Evolutionary conservation across 2,888 invertebrate genomes (phyloP).

Genomic region (Schrankia costaestrigalis): DNA sequence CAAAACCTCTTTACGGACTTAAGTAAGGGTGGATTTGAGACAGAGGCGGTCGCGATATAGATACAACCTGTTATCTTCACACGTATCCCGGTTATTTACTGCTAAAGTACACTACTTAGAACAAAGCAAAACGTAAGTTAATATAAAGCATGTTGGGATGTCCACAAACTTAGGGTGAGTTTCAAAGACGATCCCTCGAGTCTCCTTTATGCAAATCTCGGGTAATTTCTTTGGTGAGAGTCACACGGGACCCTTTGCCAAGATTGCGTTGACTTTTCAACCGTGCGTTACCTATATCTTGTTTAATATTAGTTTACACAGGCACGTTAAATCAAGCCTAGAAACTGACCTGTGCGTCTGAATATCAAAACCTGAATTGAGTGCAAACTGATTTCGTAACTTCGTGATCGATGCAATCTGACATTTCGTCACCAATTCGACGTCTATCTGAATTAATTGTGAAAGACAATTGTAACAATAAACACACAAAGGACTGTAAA

Average conservation of each 20-base stretch:
- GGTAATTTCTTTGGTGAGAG: constrained; percentile 74
- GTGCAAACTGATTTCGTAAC: too few relatives aligned
- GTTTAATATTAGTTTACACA: constrained; percentile 48
- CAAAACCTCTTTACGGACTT: too few relatives aligned
- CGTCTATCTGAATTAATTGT: too few relatives aligned
- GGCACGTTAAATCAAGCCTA: constrained; percentile 30
- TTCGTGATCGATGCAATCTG: too few relatives aligned
- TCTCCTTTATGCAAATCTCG: constrained; percentile 75
- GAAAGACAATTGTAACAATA: too few relatives aligned
- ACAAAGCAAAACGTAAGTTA: constrained; percentile 62
- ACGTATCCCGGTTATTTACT: constrained; percentile 46
- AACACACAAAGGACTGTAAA: too few relatives aligned
- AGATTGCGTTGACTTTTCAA: constrained; percentile 68
- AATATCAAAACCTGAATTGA: not conserved
- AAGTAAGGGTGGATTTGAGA: constrained; percentile 11
- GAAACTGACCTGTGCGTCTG: constrained; percentile 17
- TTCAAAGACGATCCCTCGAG: constrained; percentile 69
- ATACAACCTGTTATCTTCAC: constrained; percentile 41
- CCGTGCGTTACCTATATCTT: constrained; percentile 49
- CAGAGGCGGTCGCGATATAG: constrained; percentile 12
- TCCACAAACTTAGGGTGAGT: constrained; percentile 67
- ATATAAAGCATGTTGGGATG: constrained; percentile 68
- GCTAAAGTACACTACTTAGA: constrained; percentile 41
- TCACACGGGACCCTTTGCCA: constrained; percentile 63
- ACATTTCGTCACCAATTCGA: too few relatives aligned